Conservation (phyloP, 2,888 invertebrate genomes). For the Bombylius discolor region DNA sequence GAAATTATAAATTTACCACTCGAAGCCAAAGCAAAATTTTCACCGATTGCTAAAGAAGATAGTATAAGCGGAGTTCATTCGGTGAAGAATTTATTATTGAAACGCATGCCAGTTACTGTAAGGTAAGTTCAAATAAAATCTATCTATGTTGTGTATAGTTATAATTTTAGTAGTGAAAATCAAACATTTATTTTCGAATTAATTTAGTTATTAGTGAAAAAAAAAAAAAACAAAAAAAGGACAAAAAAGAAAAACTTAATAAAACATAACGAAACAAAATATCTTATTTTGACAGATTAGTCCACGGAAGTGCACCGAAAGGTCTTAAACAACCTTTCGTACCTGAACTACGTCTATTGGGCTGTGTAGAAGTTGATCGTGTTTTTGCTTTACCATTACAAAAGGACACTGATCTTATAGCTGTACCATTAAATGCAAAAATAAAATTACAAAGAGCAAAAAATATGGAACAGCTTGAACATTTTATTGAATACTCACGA, state of each 20-base stretch:
- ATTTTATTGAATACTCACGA: slow-evolving; percentile 61
- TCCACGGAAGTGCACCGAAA: slow-evolving; percentile 78
- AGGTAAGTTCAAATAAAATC: slow-evolving; percentile 35
- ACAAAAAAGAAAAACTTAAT: too few species aligned
- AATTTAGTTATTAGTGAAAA: too few species aligned
- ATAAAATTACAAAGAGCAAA: slow-evolving; percentile 70
- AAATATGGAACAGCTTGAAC: slow-evolving; percentile 67
- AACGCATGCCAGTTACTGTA: slow-evolving; percentile 84
- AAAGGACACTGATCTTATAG: slow-evolving; percentile 65
- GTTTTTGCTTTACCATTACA: slow-evolving; percentile 73
- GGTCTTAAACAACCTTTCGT: slow-evolving; percentile 74
- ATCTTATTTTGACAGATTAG: slow-evolving; percentile 39
- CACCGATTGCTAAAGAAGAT: slow-evolving; percentile 81
- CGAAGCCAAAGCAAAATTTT: slow-evolving; percentile 84
- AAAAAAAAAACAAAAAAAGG: too few species aligned
- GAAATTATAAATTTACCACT: slow-evolving; percentile 69
- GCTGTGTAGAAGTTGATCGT: slow-evolving; percentile 70
- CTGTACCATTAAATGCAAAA: slow-evolving; percentile 74
- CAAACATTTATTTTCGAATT: too few species aligned
- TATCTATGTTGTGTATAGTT: too few species aligned
- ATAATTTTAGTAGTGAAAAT: too few species aligned
- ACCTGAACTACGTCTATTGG: slow-evolving; percentile 69
- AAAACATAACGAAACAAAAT: too few species aligned
- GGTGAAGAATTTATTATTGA: slow-evolving; percentile 73
- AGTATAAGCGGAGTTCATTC: slow-evolving; percentile 92